Base-by-base conservation (phyloP, 2,888 invertebrate genomes). In the Coronaproctus castanopsis region DNA sequence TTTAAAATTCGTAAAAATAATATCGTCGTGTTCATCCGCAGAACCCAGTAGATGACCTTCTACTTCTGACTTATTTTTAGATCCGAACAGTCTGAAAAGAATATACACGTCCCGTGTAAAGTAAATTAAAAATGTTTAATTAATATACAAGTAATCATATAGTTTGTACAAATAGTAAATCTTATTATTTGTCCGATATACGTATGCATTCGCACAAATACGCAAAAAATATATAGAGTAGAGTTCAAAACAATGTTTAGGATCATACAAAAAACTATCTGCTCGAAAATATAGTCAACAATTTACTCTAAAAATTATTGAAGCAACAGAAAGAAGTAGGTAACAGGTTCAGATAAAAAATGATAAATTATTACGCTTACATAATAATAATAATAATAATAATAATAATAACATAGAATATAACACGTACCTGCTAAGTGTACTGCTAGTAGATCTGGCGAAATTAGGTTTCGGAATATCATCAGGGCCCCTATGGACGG, bases 401-500 rank as follows among this genome's bases (percentile, higher is more conserved):
- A 48, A 48, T 3, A 22, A 55, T 22, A 14, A 55, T 3, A 24
- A 55, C n/a, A 23, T 55, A 14, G n/a, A n/a, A n/a, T n/a, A n/a
- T n/a, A n/a, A n/a, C n/a, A n/a, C n/a, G n/a, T 72, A 76, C 74
- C 77, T 77, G 64, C 77, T 76, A 54, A 79, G 66, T 19, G 78
- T 74, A 52, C 78, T 78, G 59, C 72, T 75, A 51, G 72, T 74
- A 55, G 77, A 76, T 54, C 74, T 72, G 52, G 60, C 24, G 63
- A 74, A 72, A 55, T 71, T 72, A 36, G 75, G 72, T 52, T 72
- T 67, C 22, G 78, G 77, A 60, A 80, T 73, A 67, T 85, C 85
- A 67, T 89, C 89, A 20, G 88, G 72, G 0, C 89, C 90, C 10
- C 87, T 76, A 69, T 89, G 88, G 18, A 90, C 80, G 0, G 85